Evolutionary conservation across 2,888 invertebrate genomes (phyloP).

Genomic region (Drosophila heteroneura): DNA sequence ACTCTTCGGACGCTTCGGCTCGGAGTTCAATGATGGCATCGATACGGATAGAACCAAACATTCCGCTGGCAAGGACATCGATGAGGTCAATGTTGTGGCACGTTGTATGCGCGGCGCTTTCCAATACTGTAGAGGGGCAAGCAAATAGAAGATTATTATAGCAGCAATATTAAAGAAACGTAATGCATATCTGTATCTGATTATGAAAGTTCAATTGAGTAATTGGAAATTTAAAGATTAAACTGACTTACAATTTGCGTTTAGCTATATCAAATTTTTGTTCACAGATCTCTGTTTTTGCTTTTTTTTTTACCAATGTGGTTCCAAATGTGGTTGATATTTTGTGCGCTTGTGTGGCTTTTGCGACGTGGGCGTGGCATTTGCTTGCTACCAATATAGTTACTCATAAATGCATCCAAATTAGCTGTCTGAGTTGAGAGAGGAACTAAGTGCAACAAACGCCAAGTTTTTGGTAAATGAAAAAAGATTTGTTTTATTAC

Average conservation of each 20-base stretch:
- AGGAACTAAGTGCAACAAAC: slow-evolving; percentile 70
- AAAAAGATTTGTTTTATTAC: slow-evolving; percentile 72
- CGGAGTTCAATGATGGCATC: slow-evolving; percentile 85
- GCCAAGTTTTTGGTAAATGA: slow-evolving; percentile 65
- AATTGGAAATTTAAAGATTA: slow-evolving; percentile 15
- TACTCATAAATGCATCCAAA: slow-evolving; percentile 50
- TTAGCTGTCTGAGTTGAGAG: slow-evolving; percentile 54
- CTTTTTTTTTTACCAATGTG: slow-evolving; percentile 69
- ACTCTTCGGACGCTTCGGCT: slow-evolving; percentile 83
- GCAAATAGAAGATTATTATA: slow-evolving; percentile 26
- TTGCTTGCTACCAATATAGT: slow-evolving; percentile 45
- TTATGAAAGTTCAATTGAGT: not conserved
- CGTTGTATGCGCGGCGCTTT: slow-evolving; percentile 84
- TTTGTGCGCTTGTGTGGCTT: slow-evolving; percentile 76
- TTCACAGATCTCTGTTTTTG: slow-evolving; percentile 25
- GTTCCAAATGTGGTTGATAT: slow-evolving; percentile 69
- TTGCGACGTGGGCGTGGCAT: slow-evolving; percentile 64
- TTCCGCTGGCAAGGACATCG: slow-evolving; percentile 85
- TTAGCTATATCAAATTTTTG: slow-evolving; percentile 60
- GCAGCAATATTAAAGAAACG: not conserved
- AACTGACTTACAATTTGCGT: slow-evolving; percentile 66
- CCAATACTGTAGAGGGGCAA: slow-evolving; percentile 79
- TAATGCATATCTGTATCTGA: not conserved
- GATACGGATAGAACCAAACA: slow-evolving; percentile 85
- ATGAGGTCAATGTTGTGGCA: slow-evolving; percentile 84